Base-by-base conservation (phyloP, 2,797 vertebrate species). In the Tachyglossus aculeatus region DNA sequence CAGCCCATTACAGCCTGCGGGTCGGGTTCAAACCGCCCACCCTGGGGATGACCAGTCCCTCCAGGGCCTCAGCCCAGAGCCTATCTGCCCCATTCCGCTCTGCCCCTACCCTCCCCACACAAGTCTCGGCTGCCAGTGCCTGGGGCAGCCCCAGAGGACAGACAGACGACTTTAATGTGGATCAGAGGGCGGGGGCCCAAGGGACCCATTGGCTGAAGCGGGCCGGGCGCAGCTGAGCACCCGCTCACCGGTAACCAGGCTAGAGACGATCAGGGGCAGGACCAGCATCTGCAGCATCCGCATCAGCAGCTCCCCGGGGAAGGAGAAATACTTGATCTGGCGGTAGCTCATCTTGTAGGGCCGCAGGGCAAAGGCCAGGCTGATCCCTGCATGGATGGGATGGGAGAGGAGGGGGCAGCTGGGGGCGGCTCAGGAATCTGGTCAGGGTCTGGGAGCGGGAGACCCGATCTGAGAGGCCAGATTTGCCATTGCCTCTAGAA, bases 281-380 rank as follows among this genome's bases (percentile, higher is more conserved):
- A 99, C 97, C 76, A 99, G 69, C 98, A 99, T 99, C 91, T 98
- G 94, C 12, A 99, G 86, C 96, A 99, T 97, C 38, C 98, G 94
- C 97, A 99, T 99, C 24, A 99, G 93, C 21, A 99, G 91, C 86
- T 99, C 98, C 0, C 98, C 97, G 0, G 98, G 98, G 77, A 99
- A 99, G 48, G 96, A 94, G 76, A 99, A 97, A 69, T 98, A 98
- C 83, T 96, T 98, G 82, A 98, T 94, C 90, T 98, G 94, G 69
- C 95, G 95, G 84, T 93, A 89, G 71, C 95, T 94, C 85, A 98
- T 85, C 72, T 96, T 94, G 81, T 93, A 92, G 1, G 95, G 92
- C 21, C 96, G 96, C 44, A 98, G 82, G 37, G 92, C 91, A 47
- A 98, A 96, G 1, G 96, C 98, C 84, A 99, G 78, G 53, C 94